Evolutionary conservation across 2,113 vertebrate species (phyloP).

Genomic region (Platysternon megacephalum): DNA sequence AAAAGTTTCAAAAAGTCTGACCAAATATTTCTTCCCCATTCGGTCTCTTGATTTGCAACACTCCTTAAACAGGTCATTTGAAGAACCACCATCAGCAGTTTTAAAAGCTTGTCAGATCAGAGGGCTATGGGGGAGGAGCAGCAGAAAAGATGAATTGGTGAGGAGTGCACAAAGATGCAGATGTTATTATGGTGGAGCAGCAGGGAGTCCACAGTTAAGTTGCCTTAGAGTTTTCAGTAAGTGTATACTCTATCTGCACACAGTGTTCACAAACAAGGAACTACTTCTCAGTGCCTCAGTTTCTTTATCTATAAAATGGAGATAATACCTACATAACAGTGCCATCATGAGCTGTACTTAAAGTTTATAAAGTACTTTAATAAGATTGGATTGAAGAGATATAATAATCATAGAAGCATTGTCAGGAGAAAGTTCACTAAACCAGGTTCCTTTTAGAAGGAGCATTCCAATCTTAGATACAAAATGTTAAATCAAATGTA

Average conservation of each 20-base stretch:
- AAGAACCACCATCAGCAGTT: neutral
- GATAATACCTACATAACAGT: neutral
- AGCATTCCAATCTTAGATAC: neutral
- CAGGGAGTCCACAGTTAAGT: rapidly evolving
- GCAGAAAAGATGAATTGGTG: neutral
- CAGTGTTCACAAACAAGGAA: neutral
- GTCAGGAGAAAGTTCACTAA: neutral
- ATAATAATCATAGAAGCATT: neutral
- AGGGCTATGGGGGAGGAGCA: rapidly evolving
- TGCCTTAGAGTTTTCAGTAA: neutral
- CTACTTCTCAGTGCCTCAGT: neutral
- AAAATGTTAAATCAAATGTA: neutral
- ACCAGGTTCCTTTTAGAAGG: neutral
- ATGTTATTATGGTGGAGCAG: neutral
- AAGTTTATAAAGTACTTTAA: neutral
- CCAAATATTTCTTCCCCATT: neutral
- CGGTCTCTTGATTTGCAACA: neutral
- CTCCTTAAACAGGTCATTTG: neutral
- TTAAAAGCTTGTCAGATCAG: neutral
- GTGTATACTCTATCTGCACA: neutral
- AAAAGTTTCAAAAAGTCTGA: neutral
- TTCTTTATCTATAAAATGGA: neutral
- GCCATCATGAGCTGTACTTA: neutral
- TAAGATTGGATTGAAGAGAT: rapidly evolving
- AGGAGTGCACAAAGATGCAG: neutral